These are phyloP conservation scores for Ferdinandea cuprea DNA, from an alignment of 2,888 invertebrate species.

Conservation along the genomic window DNA sequence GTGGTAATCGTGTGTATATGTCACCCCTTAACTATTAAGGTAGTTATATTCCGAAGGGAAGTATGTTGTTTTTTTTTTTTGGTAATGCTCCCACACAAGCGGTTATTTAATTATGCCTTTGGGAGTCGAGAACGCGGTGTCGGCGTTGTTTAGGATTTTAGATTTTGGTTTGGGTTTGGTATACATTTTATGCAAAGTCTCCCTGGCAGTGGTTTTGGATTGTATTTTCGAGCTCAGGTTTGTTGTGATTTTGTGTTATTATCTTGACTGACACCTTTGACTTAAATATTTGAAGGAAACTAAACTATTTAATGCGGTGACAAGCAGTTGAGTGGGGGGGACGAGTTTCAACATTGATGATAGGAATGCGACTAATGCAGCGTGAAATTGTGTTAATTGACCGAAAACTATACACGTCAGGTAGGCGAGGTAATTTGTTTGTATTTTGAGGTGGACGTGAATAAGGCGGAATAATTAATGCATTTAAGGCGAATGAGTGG, in stretches of 20 bases:
- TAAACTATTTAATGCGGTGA: conserved; percentile 14
- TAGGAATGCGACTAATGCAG: conserved; percentile 43
- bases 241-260: conserved; percentile 22
- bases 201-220: conserved; percentile 5
- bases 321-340: conserved; percentile 1
- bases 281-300: not conserved
- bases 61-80: conserved; percentile 20
- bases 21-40: not conserved
- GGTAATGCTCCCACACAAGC: conserved; percentile 37
- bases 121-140: conserved; percentile 30
- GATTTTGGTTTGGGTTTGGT: conserved; percentile 20
- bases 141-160: conserved; percentile 31
- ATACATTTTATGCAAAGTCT: too few species aligned
- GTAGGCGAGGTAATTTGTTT: not conserved
- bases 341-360: not conserved
- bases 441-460: too few species aligned
- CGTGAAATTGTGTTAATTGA: conserved; percentile 47
- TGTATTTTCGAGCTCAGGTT: not conserved
- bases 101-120: conserved; percentile 48
- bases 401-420: not conserved
- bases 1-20: too few species aligned
- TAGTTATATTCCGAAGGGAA: not conserved
- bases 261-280: conserved; percentile 26
- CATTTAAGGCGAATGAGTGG: too few species aligned
- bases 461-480: too few species aligned